phyloP scores from a whole-genome alignment of 2,888 invertebrate species.

The Plagodis dolabraria region DNA sequence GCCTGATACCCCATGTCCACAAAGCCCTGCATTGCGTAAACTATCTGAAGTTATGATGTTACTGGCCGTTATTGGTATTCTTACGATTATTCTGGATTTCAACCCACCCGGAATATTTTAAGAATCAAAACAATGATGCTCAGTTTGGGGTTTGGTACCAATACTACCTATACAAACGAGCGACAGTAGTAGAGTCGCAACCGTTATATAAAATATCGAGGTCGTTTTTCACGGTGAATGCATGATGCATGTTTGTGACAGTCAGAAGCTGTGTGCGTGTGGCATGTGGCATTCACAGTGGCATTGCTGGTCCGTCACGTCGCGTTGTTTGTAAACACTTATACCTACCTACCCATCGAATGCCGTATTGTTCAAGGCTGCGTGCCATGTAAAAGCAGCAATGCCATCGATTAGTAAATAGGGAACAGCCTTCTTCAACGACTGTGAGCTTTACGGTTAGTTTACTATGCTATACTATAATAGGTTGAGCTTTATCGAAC shows the following conservation, averaged over 20 bases:
- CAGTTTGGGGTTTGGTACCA: too few relatives aligned
- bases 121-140: too few relatives aligned
- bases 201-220: neutral
- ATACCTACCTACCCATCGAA: constrained; percentile 22
- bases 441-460: constrained; percentile 9
- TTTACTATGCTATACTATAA: neutral
- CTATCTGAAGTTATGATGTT: too few relatives aligned
- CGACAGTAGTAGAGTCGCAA: too few relatives aligned
- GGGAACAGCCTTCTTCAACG: constrained; percentile 18
- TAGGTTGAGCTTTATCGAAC: constrained; percentile 2
- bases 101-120: too few relatives aligned
- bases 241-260: constrained; percentile 34
- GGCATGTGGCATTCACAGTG: constrained; percentile 51
- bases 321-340: constrained; percentile 68
- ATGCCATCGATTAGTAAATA: constrained; percentile 20
- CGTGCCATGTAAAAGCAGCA: constrained; percentile 32
- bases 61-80: too few relatives aligned
- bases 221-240: constrained; percentile 38
- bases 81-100: too few relatives aligned
- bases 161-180: too few relatives aligned
- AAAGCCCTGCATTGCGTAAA: too few relatives aligned
- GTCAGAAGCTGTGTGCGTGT: constrained; percentile 17
- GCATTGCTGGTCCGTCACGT: constrained; percentile 48
- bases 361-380: constrained; percentile 52
- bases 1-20: too few relatives aligned